Evolutionary conservation across 2,797 vertebrate species (phyloP), one percentile per base, ranked within the genome.

Genomic region (Acipenser oxyrinchus): DNA sequence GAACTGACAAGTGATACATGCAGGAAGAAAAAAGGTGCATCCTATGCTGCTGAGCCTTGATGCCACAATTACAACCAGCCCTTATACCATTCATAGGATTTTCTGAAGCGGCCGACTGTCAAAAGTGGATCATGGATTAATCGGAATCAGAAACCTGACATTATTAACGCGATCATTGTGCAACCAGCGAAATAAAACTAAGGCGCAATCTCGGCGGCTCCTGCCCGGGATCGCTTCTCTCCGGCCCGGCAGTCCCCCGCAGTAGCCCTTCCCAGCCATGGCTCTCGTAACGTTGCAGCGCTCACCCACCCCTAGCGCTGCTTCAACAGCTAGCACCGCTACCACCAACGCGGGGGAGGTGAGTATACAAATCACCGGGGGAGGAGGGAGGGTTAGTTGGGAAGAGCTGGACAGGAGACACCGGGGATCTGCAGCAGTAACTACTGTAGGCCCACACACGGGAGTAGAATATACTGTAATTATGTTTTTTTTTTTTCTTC

Each of bases 251-350:
- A 72, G 68, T 63, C 52, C 70, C 59, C 68, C 63, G 67, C 66
- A 59, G 59, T 65, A 60, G 69, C 65, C 64, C 53, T 66, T 55
- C 62, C 13, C 84, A 74, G 81, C 79, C 83, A 95, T 94, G 93
- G 93, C 94, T 84, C 82, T 96, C 85, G 95, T 97, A 63, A 97
- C 95, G 67, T 84, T 98, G 76, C 94, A 96, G 90, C 92, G 95
- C 76, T 98, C 95, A 65, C 95, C 95, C 79, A 97, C 95, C 66
- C 95, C 95, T 71, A 96, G 95, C 79, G 94, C 93, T 70, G 90
- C 95, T 58, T 97, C 95, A 78, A 92, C 92, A 50, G 92, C 93
- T 86, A 96, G 94, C 90, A 95, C 91, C 74, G 71, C 84, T 75
- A 88, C 87, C 60, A 90, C 87, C 10, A 78, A 84, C 2, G 85